Base-by-base conservation (phyloP, 2,113 vertebrate species). In the Oryzias curvinotus region DNA sequence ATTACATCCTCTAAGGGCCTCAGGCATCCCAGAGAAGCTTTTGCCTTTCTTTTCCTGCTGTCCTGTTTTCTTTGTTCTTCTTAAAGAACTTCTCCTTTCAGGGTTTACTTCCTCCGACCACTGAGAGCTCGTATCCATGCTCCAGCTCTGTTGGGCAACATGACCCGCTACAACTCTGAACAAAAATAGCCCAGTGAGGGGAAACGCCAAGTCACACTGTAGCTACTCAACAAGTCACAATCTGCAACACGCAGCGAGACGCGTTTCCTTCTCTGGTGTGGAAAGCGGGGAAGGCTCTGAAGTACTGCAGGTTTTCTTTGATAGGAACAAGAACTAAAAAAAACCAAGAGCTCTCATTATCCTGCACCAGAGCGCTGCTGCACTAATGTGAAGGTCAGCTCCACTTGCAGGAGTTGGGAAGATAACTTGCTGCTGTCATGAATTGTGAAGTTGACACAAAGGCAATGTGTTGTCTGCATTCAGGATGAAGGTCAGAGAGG, bases 351-450 rank as follows among this genome's bases (percentile, higher is more conserved):
- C 62, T 48, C 30, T 7, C 43, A 45, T 25, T 23, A 45, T 36
- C 36, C 36, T 18, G 5, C 50, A 47, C 7, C 7, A 45, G 21
- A 56, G 52, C 41, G 50, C 2, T 1, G 18, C 1, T 1, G n/a
- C 62, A 59, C 55, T 70, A 65, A 72, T 73, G 54, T 73, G 69
- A 81, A 84, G 77, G 82, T 83, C 72, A 78, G 61, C 47, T 73
- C 42, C 19, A 48, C 61, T 50, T 53, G 41, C 42, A 73, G 21
- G 23, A 53, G 52, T 52, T 51, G 42, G 49, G 62, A 36, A 51
- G 60, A 75, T 77, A 49, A 65, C 50, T 51, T 47, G 14, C n/a
- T 57, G 36, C 59, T 0, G 19, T 51, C 47, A 54, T 48, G 25
- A 52, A 63, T 1, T 57, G 65, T 61, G 54, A 68, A 57, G 54